phyloP scores from a whole-genome alignment of 2,888 invertebrate genomes.

The Chymomyza caudatula region DNA sequence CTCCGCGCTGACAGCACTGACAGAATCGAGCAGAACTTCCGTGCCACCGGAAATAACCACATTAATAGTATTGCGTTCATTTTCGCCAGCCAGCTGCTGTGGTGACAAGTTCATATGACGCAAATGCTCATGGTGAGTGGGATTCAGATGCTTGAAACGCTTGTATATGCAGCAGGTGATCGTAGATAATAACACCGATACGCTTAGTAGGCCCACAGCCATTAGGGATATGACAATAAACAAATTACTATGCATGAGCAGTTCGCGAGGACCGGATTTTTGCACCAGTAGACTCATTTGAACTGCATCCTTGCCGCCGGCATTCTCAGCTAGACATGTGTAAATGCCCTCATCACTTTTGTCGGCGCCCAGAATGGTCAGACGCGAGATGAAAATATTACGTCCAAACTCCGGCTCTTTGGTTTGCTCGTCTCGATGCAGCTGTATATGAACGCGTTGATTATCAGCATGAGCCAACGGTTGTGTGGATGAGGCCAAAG shows the following conservation, averaged over 20 bases:
- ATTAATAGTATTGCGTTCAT: conserved; percentile 7
- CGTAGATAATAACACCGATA: conserved; percentile 72
- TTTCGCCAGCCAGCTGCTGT: conserved; percentile 19
- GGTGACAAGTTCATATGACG: conserved; percentile 41
- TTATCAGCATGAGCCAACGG: conserved; percentile 32
- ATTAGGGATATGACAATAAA: conserved; percentile 72
- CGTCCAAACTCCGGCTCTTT: conserved; percentile 69
- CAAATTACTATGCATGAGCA: conserved; percentile 68
- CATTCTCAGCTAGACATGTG: conserved; percentile 88
- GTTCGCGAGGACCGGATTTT: conserved; percentile 58
- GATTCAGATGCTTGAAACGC: conserved; percentile 65
- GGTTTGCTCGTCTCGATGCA: conserved; percentile 74
- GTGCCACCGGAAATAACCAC: conserved; percentile 32
- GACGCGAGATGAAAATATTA: conserved; percentile 71
- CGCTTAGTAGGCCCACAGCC: conserved; percentile 71
- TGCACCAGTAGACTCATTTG: conserved; percentile 80
- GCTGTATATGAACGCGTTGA: conserved; percentile 67
- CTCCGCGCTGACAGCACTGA: conserved; percentile 17
- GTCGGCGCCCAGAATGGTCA: conserved; percentile 83
- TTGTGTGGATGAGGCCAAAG: no score
- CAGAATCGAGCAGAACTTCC: conserved; percentile 40
- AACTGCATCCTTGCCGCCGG: conserved; percentile 87
- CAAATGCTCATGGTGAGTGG: conserved; percentile 62
- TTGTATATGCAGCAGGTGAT: conserved; percentile 73
- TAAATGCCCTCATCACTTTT: conserved; percentile 85